Evolutionary conservation across 2,113 vertebrate species (phyloP).

Genomic region (western clawed frog (Xenopus tropicalis)): UCB_Xtro_10.0 CM004445.2:149444001-149444500

Average conservation of each 20-base stretch:
- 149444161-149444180: too few species aligned
- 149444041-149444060: too few species aligned
- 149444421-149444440: constrained; percentile 27
- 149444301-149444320: constrained; percentile 39
- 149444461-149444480: constrained; percentile 5
- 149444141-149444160: too few species aligned
- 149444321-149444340: constrained; percentile 36
- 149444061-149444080: too few species aligned
- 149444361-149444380: constrained; percentile 32
- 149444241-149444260: constrained; percentile 7
- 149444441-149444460: constrained; percentile 10
- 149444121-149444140: too few species aligned
- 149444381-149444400: constrained; percentile 20
- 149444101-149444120: too few species aligned
- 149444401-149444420: constrained; percentile 25
- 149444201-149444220: too few species aligned
- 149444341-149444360: constrained; percentile 31
- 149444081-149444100: too few species aligned
- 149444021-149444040: too few species aligned
- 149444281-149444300: constrained; percentile 29
- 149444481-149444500: constrained; percentile 8
- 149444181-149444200: too few species aligned
- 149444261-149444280: constrained; percentile 34
- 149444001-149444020: too few species aligned
- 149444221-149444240: too few species aligned